Percentiles rank a stretch among this genome's conserved stretches.
Evolutionary conservation across 2,888 invertebrate genomes (phyloP).

Genomic region (Cerastis rubricosa): DNA sequence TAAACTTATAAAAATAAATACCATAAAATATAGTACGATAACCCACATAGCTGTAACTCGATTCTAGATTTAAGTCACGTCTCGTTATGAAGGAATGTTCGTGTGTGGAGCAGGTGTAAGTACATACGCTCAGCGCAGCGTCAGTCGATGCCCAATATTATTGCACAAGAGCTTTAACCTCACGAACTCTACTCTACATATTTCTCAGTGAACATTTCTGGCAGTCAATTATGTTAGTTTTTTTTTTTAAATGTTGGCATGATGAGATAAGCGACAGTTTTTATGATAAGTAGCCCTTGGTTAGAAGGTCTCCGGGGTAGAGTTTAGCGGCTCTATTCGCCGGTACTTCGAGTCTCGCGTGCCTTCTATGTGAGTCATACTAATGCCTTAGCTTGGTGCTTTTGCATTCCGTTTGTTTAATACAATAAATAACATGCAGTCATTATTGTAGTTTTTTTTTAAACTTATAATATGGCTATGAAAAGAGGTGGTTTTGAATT

Average conservation of each 20-base stretch:
- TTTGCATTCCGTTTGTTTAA: conserved; percentile 82
- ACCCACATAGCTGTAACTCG: conserved; percentile 68
- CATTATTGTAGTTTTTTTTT: conserved; percentile 31
- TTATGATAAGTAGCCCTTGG: conserved; percentile 46
- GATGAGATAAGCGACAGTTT: conserved; percentile 10
- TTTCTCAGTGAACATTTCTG: conserved; percentile 17
- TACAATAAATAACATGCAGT: conserved; percentile 59
- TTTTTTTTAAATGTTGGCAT: conserved; percentile 24
- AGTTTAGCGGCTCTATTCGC: conserved; percentile 71
- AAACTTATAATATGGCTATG: neutral
- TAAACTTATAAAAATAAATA: conserved; percentile 10
- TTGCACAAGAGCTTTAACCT: conserved; percentile 60
- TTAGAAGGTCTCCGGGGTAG: conserved; percentile 70
- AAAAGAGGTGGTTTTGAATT: neutral
- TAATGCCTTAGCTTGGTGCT: conserved; percentile 80
- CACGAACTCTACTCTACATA: conserved; percentile 34
- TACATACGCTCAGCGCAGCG: conserved; percentile 58
- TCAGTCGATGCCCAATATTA: conserved; percentile 50
- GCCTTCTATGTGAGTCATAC: conserved; percentile 85
- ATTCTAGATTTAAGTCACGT: conserved; percentile 75
- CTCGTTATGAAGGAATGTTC: conserved; percentile 69
- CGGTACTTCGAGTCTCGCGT: conserved; percentile 78
- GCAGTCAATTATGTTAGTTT: conserved; percentile 19
- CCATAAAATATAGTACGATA: conserved; percentile 28
- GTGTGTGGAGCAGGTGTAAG: conserved; percentile 75